phyloP scores from a whole-genome alignment of 1,140 invertebrate genomes.

The Hydropsyche tenuis region DNA sequence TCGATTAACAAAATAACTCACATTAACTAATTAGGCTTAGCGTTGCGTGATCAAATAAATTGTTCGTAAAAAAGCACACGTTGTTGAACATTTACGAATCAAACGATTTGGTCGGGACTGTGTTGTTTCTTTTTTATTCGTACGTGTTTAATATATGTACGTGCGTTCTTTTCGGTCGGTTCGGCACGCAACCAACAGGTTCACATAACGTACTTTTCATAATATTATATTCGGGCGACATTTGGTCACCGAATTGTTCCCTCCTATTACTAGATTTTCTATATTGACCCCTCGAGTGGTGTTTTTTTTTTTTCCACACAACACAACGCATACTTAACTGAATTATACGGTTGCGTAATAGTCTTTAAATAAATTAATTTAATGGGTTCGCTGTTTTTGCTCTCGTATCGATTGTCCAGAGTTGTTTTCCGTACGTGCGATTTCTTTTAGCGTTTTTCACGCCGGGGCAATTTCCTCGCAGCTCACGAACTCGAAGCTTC shows the following conservation, averaged over 20 bases:
- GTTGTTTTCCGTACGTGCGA: background rate
- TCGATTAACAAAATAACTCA: constrained; percentile 22
- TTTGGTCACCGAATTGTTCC: no score
- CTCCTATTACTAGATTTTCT: no score
- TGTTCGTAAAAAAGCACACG: constrained; percentile 17
- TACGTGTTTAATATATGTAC: no score
- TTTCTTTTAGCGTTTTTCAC: background rate
- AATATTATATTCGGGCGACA: no score
- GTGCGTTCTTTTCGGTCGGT: background rate
- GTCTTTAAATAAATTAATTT: background rate
- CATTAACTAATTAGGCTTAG: constrained; percentile 28
- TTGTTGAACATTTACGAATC: background rate
- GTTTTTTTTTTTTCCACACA: no score
- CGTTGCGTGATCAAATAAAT: constrained; percentile 25
- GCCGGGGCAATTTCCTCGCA: background rate
- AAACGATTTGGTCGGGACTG: no score
- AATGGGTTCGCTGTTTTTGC: background rate
- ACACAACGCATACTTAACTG: background rate
- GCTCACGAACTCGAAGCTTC: background rate
- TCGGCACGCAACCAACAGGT: background rate
- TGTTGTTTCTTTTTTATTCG: no score
- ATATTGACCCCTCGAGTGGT: no score
- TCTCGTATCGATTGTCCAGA: background rate
- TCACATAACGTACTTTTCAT: no score
- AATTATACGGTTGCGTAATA: background rate